Conservation (phyloP, 2,888 invertebrate species). For the Mongoloraphidia duomilia region DNA sequence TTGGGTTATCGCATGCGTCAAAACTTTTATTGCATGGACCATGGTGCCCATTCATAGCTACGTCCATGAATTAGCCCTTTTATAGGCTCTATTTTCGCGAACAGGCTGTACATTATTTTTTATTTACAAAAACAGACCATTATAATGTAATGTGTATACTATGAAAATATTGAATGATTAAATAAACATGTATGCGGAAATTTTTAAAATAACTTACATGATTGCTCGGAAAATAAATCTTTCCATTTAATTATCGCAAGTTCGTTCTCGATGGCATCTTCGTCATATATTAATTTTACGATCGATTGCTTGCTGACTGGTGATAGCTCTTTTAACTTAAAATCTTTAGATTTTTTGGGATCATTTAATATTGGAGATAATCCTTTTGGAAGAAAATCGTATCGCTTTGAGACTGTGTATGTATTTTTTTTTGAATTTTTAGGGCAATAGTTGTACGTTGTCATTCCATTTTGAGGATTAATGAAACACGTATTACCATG, state of each 20-base stretch:
- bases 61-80: too few relatives aligned
- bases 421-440: too few relatives aligned
- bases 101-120: too few relatives aligned
- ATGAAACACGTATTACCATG: slow-evolving; percentile 21
- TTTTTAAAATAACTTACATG: not conserved
- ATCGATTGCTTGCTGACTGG: too few relatives aligned
- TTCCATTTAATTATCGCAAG: slow-evolving; percentile 10
- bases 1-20: too few relatives aligned
- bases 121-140: too few relatives aligned
- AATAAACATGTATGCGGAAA: slow-evolving; percentile 13
- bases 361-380: slow-evolving; percentile 39
- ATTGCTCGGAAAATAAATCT: slow-evolving; percentile 14
- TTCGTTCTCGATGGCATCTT: slow-evolving; percentile 17
- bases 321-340: too few relatives aligned
- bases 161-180: too few relatives aligned
- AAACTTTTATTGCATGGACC: too few relatives aligned
- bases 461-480: slow-evolving; percentile 23
- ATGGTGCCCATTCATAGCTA: too few relatives aligned
- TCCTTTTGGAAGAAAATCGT: slow-evolving; percentile 42
- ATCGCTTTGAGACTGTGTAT: slow-evolving; percentile 19
- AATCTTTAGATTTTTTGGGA: slow-evolving; percentile 16
- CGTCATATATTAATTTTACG: slow-evolving; percentile 19
- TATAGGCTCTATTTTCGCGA: too few relatives aligned
- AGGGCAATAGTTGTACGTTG: slow-evolving; percentile 12
- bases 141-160: too few relatives aligned